These are phyloP conservation scores for Mnemiopsis leidyi DNA, from an alignment of 37 sponge, comb jelly and placozoan species.

Conservation along the genomic window DNA sequence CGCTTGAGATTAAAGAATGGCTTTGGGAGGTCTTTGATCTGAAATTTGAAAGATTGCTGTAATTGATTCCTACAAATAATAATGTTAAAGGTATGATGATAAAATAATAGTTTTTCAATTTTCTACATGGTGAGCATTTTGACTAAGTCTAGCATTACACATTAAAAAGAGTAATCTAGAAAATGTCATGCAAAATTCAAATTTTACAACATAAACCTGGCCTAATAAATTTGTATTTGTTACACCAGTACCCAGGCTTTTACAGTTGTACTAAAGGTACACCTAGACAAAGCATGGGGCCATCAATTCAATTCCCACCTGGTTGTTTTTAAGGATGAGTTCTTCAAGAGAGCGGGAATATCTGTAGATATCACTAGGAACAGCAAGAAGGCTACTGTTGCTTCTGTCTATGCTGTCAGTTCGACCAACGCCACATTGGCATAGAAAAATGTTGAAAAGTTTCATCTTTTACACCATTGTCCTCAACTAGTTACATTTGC, in stretches of 20 bases:
- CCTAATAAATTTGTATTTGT: too few species aligned
- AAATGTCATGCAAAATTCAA: too few species aligned
- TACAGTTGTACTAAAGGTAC: too few species aligned
- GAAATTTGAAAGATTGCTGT: too few species aligned
- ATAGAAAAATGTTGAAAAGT: background rate
- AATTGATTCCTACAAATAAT: too few species aligned
- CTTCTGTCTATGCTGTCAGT: conserved; percentile 44
- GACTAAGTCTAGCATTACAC: background rate
- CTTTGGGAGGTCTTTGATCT: conserved; percentile 54
- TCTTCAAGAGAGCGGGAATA: conserved; percentile 36
- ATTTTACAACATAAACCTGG: too few species aligned
- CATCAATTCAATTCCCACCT: too few species aligned
- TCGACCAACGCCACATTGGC: conserved; percentile 34
- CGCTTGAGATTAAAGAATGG: conserved; percentile 45
- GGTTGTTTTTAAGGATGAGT: conserved; percentile 9
- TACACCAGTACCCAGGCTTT: too few species aligned
- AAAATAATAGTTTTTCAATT: too few species aligned
- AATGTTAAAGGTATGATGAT: too few species aligned
- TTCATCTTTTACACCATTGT: background rate
- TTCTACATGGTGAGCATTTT: too few species aligned
- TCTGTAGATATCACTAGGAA: conserved; percentile 48
- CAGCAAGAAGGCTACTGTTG: background rate
- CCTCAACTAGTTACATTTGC: background rate
- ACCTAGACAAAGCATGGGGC: too few species aligned
- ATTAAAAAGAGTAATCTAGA: background rate